Conservation (phyloP, 2,888 invertebrate genomes). For the Nomada lathburiana region DNA sequence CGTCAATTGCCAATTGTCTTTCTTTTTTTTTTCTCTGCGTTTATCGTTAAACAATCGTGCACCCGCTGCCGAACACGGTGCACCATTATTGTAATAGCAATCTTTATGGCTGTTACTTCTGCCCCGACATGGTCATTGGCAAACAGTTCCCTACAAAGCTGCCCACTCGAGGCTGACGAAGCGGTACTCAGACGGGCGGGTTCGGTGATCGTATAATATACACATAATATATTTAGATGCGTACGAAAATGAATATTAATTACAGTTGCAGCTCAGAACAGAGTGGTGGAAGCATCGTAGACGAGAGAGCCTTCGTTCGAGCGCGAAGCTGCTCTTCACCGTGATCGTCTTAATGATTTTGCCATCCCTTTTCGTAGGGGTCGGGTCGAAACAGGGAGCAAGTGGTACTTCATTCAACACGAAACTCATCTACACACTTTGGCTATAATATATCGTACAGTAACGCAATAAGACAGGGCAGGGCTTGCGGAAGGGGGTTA, state of each 20-base stretch:
- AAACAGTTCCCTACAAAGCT: conserved; percentile 81
- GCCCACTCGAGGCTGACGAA: conserved; percentile 82
- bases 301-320: conserved; percentile 11
- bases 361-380: conserved; percentile 83
- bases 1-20: conserved; percentile 80
- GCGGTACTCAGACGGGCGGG: conserved; percentile 59
- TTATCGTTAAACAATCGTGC: conserved; percentile 26
- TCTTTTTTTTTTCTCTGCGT: neutral
- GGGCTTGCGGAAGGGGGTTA: conserved; percentile 34
- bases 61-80: conserved; percentile 36
- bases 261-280: conserved; percentile 33
- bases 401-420: conserved; percentile 80
- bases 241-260: conserved; percentile 53
- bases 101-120: conserved; percentile 53
- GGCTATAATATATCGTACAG: conserved; percentile 55
- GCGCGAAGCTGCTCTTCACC: conserved; percentile 9
- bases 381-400: conserved; percentile 79
- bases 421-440: conserved; percentile 82
- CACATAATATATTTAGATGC: conserved; percentile 23
- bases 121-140: conserved; percentile 81
- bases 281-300: conserved; percentile 52
- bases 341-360: conserved; percentile 71
- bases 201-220: conserved; percentile 52
- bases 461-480: conserved; percentile 48
- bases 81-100: conserved; percentile 34